Percentiles rank a stretch among this genome's conserved stretches.
Conservation (phyloP, 1,140 invertebrate genomes). For the Pectinophora gossypiella region DNA sequence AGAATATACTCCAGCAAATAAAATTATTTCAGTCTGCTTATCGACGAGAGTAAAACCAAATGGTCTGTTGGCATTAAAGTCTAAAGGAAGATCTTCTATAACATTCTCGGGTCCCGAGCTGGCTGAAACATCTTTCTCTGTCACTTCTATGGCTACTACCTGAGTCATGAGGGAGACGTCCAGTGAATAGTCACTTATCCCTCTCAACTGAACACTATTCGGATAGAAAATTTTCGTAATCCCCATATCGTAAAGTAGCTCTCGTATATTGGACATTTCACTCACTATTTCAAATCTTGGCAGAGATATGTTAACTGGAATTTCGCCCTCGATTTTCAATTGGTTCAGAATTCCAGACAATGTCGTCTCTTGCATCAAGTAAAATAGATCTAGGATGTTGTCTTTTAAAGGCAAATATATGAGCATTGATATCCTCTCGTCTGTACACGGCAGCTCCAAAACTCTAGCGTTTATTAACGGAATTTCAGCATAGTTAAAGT, state of each 20-base stretch:
- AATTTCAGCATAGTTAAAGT: slow-evolving; percentile 51
- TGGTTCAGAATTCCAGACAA: slow-evolving; percentile 68
- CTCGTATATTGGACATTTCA: slow-evolving; percentile 73
- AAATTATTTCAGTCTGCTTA: slow-evolving; percentile 57
- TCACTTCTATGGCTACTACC: slow-evolving; percentile 81
- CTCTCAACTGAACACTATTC: slow-evolving; percentile 77
- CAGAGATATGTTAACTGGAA: slow-evolving; percentile 75
- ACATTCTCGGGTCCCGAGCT: slow-evolving; percentile 71
- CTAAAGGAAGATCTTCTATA: slow-evolving; percentile 32
- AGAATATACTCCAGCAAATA: slow-evolving; percentile 67
- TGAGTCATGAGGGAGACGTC: slow-evolving; percentile 77
- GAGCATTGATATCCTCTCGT: slow-evolving; percentile 77
- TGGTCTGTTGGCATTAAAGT: slow-evolving; percentile 60
- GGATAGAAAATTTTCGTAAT: slow-evolving; percentile 78
- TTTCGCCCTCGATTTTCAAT: slow-evolving; percentile 47
- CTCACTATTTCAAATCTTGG: slow-evolving; percentile 81
- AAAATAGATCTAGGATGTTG: slow-evolving; percentile 45
- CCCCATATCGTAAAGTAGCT: slow-evolving; percentile 78
- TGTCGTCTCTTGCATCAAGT: slow-evolving; percentile 65
- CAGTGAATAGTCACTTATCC: slow-evolving; percentile 74
- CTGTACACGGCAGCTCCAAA: slow-evolving; percentile 81
- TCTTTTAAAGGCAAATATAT: slow-evolving; percentile 76
- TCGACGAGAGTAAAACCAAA: slow-evolving; percentile 73
- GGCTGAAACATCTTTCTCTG: slow-evolving; percentile 83
- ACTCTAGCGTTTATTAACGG: slow-evolving; percentile 72